Base-by-base conservation (phyloP, 2,797 vertebrate species). In the Schizopygopsis malacanthus region DNA sequence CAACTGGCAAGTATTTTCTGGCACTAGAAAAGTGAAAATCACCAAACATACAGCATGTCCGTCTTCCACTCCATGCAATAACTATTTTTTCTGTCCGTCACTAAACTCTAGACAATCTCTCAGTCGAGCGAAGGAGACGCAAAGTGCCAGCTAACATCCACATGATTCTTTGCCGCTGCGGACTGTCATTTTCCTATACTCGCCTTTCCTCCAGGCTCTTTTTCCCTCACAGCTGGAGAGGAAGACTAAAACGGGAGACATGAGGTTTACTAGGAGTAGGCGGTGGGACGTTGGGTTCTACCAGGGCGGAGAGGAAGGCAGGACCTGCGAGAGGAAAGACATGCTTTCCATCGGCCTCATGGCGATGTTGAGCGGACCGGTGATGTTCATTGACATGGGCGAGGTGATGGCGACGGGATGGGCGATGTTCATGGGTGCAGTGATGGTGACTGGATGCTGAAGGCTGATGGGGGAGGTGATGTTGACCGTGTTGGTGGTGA, bases 291-390 rank as follows among this genome's bases (percentile, higher is more conserved):
- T 11, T 70, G 10, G 37, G 52, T 47, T 94, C 97, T 97, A 99
- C 98, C 97, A 99, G 84, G 97, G 98, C 59, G 98, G 97, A 88
- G 97, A 97, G 28, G 98, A 98, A 89, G 97, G 98, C 95, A 99
- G 94, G 90, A 98, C 97, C 92, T 99, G 98, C 92, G 98, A 97
- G 91, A 99, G 96, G 94, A 99, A 99, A 91, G 97, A 95, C 95
- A 96, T 96, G 93, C 94, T 96, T 50, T 96, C 95, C 91, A 96
- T 93, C 33, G 98, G 94, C 88, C 98, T 95, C 97, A 99, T 98
- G 63, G 98, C 96, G 90, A 99, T 98, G 94, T 99, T 99, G 95
- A 96, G 94, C 0, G 95, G 96, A 5, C 95, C 95, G 7, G 96
- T 95, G 94, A 99, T 95, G 89, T 98, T 99, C 98, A 99, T 99